Evolutionary conservation across 2,888 invertebrate genomes (phyloP), one percentile per base, ranked within the genome.

Genomic region (Mechanitis messenoides): DNA sequence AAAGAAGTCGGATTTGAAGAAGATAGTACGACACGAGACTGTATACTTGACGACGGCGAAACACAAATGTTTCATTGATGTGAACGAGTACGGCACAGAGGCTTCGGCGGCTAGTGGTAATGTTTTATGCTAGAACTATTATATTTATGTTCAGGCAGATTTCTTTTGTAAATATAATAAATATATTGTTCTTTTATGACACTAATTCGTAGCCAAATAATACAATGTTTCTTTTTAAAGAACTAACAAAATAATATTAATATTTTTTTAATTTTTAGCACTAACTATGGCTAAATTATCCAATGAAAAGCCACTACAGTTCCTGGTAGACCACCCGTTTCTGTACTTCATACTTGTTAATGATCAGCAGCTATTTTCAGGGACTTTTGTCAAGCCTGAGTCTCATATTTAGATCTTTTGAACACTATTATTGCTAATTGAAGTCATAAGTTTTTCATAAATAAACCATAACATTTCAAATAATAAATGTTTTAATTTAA

Each of bases 1-100:
- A 9, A 56, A 1, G 28, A 62, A 38, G 0, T 74, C 81, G 92
- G 94, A 35, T 81, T 93, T 80, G 92, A 93, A 70, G 77, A 84
- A 59, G 89, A 92, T 66, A 86, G 93, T 72, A 70, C 91, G 70
- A 53, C 65, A 77, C 3, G 75, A 82, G 33, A 74, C 76, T 0
- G 73, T 96, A 1, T 72, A 71, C 55, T 92, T 96, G 0, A 89
- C 91, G 54, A 91, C 92, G 73, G 93, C 94, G 2, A 75, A 94
- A 20, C 96, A 97, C 71, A 96, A 95, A 79, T 93, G 95, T 2
- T 92, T 93, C 69, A 93, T 97, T 70, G 94, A 95, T 73, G 94
- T 97, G 0, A 93, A 93, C 74, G 96, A 97, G 77, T 92, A 93
- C 71, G 96, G 97, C 0, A 94, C 95, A 2, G 94, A 94, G 76